Evolutionary conservation across 2,113 vertebrate species (phyloP), one percentile per base, ranked within the genome.

Genomic region (Anser cygnoides): DNA sequence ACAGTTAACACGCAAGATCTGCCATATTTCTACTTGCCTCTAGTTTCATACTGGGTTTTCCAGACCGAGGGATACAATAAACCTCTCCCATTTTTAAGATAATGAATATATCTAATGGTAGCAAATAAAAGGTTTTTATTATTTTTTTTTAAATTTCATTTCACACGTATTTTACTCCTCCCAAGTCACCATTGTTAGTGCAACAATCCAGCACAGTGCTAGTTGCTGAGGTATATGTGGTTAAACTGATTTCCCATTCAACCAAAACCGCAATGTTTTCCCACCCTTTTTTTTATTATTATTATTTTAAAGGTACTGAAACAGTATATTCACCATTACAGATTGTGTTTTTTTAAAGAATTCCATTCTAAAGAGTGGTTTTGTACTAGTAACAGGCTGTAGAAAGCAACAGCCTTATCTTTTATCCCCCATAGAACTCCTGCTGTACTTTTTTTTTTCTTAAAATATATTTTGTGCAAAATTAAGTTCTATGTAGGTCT

Each of bases 391-490:
- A 46, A 86, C 66, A 94, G 81, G 92, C 92, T 92, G 66, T 65
- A 92, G 79, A 95, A 93, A 89, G 54, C 86, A 95, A 95, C 59
- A 97, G 74, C 94, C 94, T 97, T 67, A 83, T 94, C 59, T 94
- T 95, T 97, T 95, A 96, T 94, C 88, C 94, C 95, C 95, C 97
- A 97, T 73, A 97, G 78, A 97, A 96, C 90, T 98, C 97, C 93
- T 75, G 90, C 88, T 93, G 91, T 94, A 96, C 62, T 94, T 92
- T 96, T 96, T 96, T 96, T 93, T 96, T 96, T 93, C 94, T 96
- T 96, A 97, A 97, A 98, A 98, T 98, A 97, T 90, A 97, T 91
- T 98, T 97, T 98, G 97, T 98, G 98, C 98, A 98, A 98, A 98
- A 98, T 98, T 96, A 97, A 97, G 96, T 98, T 98, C 94, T 96